Evolutionary conservation across 2,113 vertebrate species (phyloP).

Genomic region (Hepsetus odoe): DNA sequence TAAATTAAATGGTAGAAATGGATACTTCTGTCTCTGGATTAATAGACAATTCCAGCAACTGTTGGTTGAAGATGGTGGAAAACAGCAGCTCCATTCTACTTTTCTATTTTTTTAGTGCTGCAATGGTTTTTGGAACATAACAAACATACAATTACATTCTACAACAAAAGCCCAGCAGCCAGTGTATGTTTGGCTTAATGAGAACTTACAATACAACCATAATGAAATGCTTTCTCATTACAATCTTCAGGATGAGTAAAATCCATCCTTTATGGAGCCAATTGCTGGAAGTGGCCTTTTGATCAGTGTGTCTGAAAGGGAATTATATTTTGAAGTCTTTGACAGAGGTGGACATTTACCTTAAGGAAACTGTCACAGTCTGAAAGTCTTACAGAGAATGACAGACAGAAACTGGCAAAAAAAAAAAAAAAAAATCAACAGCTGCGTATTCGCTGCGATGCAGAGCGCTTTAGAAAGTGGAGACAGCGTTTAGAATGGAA

Average conservation of each 20-base stretch:
- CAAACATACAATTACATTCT: slow-evolving; percentile 25
- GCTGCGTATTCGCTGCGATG: not conserved
- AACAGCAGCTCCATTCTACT: not conserved
- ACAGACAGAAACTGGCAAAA: slow-evolving; percentile 1
- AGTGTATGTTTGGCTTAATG: slow-evolving; percentile 38
- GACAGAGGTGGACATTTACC: not conserved
- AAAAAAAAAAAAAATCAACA: not conserved
- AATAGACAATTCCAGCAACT: too few relatives aligned
- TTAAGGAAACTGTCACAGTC: not conserved
- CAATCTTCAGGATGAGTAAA: slow-evolving; percentile 16
- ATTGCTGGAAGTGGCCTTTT: not conserved
- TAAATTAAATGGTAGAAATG: too few relatives aligned
- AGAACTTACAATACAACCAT: slow-evolving; percentile 33
- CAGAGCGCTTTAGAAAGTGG: not conserved
- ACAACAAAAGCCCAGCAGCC: slow-evolving; percentile 24
- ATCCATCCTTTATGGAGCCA: not conserved
- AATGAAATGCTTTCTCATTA: slow-evolving; percentile 36
- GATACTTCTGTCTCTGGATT: too few relatives aligned
- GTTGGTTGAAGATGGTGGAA: too few relatives aligned
- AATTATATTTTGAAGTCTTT: slow-evolving; percentile 13
- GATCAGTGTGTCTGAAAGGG: slow-evolving; percentile 9
- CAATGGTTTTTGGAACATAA: slow-evolving; percentile 18
- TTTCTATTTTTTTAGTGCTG: not conserved
- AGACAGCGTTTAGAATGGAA: not conserved
- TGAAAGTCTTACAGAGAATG: not conserved